Evolutionary conservation across 2,888 invertebrate genomes (phyloP).

Genomic region (Nephrotoma flavescens): DNA sequence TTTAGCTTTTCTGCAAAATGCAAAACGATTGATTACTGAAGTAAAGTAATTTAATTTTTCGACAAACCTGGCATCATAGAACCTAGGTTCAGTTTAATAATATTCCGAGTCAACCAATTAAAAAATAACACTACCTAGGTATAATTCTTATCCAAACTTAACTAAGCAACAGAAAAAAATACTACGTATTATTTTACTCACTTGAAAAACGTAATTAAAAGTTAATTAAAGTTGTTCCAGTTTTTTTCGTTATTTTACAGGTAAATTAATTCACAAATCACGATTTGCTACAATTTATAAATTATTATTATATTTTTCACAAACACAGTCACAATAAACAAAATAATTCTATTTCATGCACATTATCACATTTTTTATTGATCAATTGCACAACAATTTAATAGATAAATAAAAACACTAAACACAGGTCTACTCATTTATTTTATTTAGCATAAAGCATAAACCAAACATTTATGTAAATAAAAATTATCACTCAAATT

Average conservation of each 20-base stretch:
- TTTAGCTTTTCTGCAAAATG: no score
- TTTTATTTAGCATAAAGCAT: not conserved
- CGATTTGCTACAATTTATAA: not conserved
- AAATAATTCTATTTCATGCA: not conserved
- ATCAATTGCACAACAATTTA: not conserved
- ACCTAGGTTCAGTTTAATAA: no score
- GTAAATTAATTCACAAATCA: not conserved
- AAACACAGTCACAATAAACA: not conserved
- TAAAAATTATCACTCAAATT: not conserved
- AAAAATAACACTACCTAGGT: no score
- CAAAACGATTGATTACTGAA: no score
- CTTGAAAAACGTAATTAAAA: not conserved
- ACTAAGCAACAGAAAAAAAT: not conserved
- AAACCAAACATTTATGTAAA: not conserved
- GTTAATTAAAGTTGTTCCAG: not conserved
- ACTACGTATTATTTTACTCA: not conserved
- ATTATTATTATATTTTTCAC: not conserved
- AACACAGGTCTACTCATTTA: not conserved
- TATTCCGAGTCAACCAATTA: no score
- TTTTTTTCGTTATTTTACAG: not conserved
- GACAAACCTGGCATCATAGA: no score
- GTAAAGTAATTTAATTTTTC: no score
- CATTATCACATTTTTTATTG: not conserved
- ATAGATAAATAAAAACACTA: not conserved
- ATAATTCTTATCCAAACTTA: no score